Evolutionary conservation across 2,113 vertebrate genomes (phyloP).

Genomic region (Castor canadensis): DNA sequence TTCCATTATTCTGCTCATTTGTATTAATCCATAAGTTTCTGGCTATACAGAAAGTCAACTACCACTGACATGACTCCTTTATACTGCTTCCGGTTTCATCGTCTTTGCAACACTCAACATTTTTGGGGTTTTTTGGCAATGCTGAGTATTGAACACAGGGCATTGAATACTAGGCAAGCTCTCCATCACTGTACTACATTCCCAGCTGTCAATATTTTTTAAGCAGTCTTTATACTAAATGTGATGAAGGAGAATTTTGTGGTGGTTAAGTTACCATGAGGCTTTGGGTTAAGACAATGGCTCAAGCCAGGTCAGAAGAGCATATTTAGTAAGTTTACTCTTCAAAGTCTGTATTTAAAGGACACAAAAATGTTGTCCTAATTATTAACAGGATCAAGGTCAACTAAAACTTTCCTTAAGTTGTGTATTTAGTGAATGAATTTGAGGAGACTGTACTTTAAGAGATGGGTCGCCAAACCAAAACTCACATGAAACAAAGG

Average conservation of each 20-base stretch:
- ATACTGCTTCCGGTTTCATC: not conserved
- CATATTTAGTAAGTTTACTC: not conserved
- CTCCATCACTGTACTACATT: not conserved
- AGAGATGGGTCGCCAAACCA: not conserved
- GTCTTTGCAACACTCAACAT: not conserved
- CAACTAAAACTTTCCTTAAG: not conserved
- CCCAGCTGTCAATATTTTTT: not conserved
- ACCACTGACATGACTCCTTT: not conserved
- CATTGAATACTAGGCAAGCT: accelerated
- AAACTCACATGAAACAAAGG: not conserved
- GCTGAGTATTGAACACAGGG: not conserved
- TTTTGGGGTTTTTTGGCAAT: not conserved
- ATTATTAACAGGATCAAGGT: not conserved
- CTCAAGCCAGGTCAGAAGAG: not conserved
- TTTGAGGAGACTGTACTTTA: not conserved
- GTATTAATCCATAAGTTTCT: not conserved
- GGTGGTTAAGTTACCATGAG: not conserved
- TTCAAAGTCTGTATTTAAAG: not conserved
- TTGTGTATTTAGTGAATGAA: not conserved
- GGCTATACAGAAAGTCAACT: not conserved
- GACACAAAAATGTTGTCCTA: not conserved
- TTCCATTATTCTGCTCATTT: not conserved
- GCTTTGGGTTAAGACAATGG: not conserved
- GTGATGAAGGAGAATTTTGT: not conserved
- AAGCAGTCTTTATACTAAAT: not conserved